Evolutionary conservation across 2,113 vertebrate species (phyloP), one percentile per base, ranked within the genome.

Genomic region (Oreochromis tanganicae): DNA sequence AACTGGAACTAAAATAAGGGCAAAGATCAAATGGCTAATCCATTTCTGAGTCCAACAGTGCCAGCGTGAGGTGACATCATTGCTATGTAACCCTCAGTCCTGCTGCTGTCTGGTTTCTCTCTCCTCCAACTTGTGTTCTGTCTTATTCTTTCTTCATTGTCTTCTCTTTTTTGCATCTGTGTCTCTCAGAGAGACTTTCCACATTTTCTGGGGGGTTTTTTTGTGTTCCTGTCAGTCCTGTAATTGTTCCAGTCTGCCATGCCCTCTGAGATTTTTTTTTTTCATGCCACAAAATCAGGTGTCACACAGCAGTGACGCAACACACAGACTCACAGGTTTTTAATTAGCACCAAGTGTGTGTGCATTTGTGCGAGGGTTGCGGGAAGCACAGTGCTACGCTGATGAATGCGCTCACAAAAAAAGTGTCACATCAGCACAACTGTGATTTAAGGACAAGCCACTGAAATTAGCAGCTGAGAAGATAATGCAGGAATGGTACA

Each of bases 31-130:
- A 94, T 91, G 91, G 89, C 57, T 86, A 91, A 90, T 91, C 85
- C 63, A 63, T 88, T 87, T 86, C 84, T 88, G 84, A 86, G 89
- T 92, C 93, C 92, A 89, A 92, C 85, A 86, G 92, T 88, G 85
- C 88, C 89, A 89, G 88, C 85, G 85, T 89, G 91, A 90, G 91
- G 93, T 96, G 96, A 96, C 95, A 96, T 96, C 95, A 96, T 94
- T 90, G 92, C 90, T 92, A 90, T 91, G 92, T 92, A 94, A 91
- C 85, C 83, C 87, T 94, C 61, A 81, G 68, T 86, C 16, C 29
- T 54, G 82, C 66, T 83, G 80, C 80, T 88, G 78, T 82, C 87
- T 93, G 79, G 56, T 9, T 80, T 21, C 41, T 56, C 82, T 82
- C 50, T 85, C n/a, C 66, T 87, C 82, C 43, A 59, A 50, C 36